These are phyloP conservation scores for Drosophila kanekoi DNA, from an alignment of 2,888 invertebrate species.

Conservation along the genomic window DNA sequence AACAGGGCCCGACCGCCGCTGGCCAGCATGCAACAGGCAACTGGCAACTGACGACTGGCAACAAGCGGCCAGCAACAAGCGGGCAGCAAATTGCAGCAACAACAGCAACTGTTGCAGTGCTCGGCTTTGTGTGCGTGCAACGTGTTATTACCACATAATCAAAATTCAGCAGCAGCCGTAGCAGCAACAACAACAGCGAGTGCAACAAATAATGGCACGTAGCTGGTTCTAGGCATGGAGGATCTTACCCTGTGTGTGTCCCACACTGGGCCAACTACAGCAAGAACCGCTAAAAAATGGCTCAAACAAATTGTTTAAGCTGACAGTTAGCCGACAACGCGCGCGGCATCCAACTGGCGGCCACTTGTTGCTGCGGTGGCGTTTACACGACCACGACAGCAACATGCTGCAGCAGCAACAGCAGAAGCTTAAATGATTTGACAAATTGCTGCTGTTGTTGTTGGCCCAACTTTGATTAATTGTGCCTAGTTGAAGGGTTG, in stretches of 20 bases:
- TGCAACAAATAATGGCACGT: conserved; percentile 57
- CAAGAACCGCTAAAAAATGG: conserved; percentile 61
- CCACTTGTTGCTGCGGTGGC: conserved; percentile 69
- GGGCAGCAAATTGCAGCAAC: conserved; percentile 45
- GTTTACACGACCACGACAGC: conserved; percentile 51
- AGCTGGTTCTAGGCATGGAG: conserved; percentile 45
- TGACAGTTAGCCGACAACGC: conserved; percentile 73
- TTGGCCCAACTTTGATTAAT: conserved; percentile 64
- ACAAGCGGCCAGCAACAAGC: conserved; percentile 14
- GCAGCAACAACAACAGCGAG: conserved; percentile 21
- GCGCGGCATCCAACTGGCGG: conserved; percentile 42
- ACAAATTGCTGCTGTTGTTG: conserved; percentile 66
- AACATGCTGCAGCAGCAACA: conserved; percentile 41
- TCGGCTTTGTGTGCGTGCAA: conserved; percentile 75
- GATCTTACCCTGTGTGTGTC: conserved; percentile 48
- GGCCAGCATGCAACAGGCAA: conserved; percentile 50
- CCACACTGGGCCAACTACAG: conserved; percentile 42
- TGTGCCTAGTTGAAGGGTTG: conserved; percentile 69
- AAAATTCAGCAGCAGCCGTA: conserved; percentile 62
- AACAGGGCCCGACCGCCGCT: conserved; percentile 68
- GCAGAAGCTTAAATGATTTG: conserved; percentile 67
- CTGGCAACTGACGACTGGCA: background rate
- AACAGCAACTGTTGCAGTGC: conserved; percentile 35
- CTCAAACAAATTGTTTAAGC: conserved; percentile 81
- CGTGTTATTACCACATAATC: conserved; percentile 82